Base-by-base conservation (phyloP, 1,140 invertebrate genomes). In the Drosophila subpulchrella region DNA sequence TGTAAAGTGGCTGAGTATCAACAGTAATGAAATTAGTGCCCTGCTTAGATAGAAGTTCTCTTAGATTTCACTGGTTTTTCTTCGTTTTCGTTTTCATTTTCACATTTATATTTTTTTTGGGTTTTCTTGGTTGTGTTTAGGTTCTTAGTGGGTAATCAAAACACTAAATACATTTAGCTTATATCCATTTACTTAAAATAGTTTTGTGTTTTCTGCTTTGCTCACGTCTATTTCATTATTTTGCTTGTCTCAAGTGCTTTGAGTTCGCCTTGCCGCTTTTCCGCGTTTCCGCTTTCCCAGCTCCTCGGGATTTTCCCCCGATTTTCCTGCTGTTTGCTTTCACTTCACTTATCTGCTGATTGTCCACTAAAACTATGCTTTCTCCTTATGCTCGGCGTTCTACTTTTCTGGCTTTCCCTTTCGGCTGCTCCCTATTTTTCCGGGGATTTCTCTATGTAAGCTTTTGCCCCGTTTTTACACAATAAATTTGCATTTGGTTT, bases 81-180 rank as follows among this genome's bases (percentile, higher is more conserved):
- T 63, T 55, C 51, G 59, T 55, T 50, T 63, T 55, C 51, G 59
- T 55, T 50, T 38, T 32, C 32, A 62, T 59, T 11, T 61, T 56
- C 50, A 61, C 58, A 54, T 50, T 34, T 34, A 57, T 59, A 30
- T 15, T 15, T 46, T 46, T 50, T 61, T 20, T 15, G 12, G 17
- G 11, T 34, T 66, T 47, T 65, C 8, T 82, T 48, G 24, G 58
- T 61, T 71, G 32, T 83, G 47, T 80, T 51, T 50, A 62, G 62
- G 62, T 78, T 60, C 60, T 88, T 89, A 88, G n/a, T 65, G 44
- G 71, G 67, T 88, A 88, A 74, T 80, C 79, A 88, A 88, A 88
- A 88, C 83, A 89, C 84, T 89, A 89, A 86, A 88, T 88, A 88
- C 83, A 88, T 89, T 89, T 88, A 86, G 79, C 82, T 82, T 82